Base-by-base conservation (phyloP, 2,797 vertebrate genomes). In the Acanthornis magna region DNA sequence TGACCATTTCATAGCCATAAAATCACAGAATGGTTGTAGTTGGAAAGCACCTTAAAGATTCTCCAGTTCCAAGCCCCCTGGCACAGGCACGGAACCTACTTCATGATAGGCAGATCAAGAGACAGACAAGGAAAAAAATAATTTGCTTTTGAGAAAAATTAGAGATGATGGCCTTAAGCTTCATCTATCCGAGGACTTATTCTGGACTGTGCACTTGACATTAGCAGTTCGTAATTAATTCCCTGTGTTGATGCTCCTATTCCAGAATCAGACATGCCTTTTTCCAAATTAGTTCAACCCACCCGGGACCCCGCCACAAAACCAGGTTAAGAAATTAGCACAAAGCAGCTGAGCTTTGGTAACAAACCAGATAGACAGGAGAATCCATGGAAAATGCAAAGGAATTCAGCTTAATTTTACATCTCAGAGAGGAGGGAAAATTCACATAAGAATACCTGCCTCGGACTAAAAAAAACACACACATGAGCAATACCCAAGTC, bases 281-380 rank as follows among this genome's bases (percentile, higher is more conserved):
- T 12, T 23, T 91, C 72, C 93, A 89, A 96, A 92, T 94, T 93
- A 94, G 95, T 34, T 89, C 89, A 85, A 91, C n/a, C 68, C 95
- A 85, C 89, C 12, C 0, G 85, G 54, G 96, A 92, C 57, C 63
- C 75, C 0, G 5, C 45, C 94, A 92, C 89, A 50, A 96, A 96
- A 96, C 89, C 95, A 96, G 96, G 96, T 93, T 96, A 96, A 88
- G 87, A 96, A 96, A 96, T 92, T 42, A 96, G 96, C 94, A 96
- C 96, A 96, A 47, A 93, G 51, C 75, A 94, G 48, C 50, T 45
- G 72, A 93, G 92, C 87, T 92, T 60, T 89, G 72, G 60, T 26
- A 91, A 50, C 63, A 53, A 22, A 9, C 74, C 19, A 20, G 32
- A 38, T 29, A 89, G 36, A 71, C 51, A 70, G 87, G 42, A 29